Base-by-base conservation (phyloP, 2,113 vertebrate genomes). In the Corvus cornix region DNA sequence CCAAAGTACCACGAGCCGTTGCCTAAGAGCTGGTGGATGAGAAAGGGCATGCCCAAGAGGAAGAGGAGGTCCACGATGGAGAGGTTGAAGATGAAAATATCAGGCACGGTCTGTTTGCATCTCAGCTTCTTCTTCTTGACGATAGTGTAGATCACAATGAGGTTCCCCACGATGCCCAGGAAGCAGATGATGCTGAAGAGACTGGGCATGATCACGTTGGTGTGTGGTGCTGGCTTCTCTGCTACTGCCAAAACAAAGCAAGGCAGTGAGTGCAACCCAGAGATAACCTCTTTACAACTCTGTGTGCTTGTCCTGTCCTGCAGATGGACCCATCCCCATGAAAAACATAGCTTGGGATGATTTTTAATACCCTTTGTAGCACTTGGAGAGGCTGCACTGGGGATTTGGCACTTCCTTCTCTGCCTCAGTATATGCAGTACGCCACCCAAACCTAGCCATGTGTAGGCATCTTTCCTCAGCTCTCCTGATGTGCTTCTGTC, bases 21-120 rank as follows among this genome's bases (percentile, higher is more conserved):
- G 48, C 98, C 98, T 46, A 99, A 93, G 95, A 99, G 97, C 96
- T 99, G 98, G 85, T 99, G 98, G 97, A 99, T 98, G 52, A 99
- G 98, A 80, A 99, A 99, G 4, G 98, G 98, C 98, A 99, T 99
- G 41, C 98, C 98, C 9, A 99, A 90, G 44, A 99, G 98, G 87
- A 99, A 98, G 19, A 99, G 97, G 53, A 99, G 98, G 73, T 99
- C 98, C 46, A 98, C 98, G 3, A 99, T 96, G 33, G 98, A 98
- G 84, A 99, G 95, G 63, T 98, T 99, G 94, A 99, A 97, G 92
- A 99, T 98, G 80, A 99, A 99, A 90, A 99, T 98, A 27, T 99
- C 98, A 1, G 98, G 98, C 55, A 98, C 98, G 0, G 98, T 99
- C 92, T 98, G 98, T 62, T 98, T 98, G 83, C 97, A 97, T 16